Base-by-base conservation (phyloP, 92 coral and sea anemone genomes). In the Zoanthus solanderi region DNA sequence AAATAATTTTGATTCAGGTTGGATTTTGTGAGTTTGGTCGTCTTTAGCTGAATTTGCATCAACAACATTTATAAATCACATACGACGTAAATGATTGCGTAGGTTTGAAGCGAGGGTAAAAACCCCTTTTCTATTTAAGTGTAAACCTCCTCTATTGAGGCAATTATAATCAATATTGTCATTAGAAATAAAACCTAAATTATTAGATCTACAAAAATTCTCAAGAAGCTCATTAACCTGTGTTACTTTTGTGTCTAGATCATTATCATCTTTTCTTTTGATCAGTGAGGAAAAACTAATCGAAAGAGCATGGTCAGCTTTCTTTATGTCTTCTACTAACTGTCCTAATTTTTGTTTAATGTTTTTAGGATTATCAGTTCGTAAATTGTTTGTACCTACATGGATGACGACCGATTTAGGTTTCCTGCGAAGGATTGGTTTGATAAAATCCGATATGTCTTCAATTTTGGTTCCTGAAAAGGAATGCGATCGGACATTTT, bases 11-110 rank as follows among this genome's bases (percentile, higher is more conserved):
- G 46, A 72, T 13, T 72, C 48, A 32, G 6, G 6, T 72, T 72
- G 76, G 37, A 29, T 8, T 10, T 72, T 34, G 6, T 9, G 17
- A 8, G 3, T 28, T 34, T 37, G 50, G n/a, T 72, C 42, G 32
- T 71, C 76, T 8, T 72, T 17, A 72, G 69, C 58, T 37, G 42
- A 37, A 71, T 81, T 76, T 53, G 78, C 91, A 88, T 53, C 79
- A 48, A 54, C 79, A 84, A 84, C 92, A 89, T 78, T 78, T 77
- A 53, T 16, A 78, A 53, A 23, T 89, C 89, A 84, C 16, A 50
- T 83, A 28, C 71, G 47, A 37, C 32, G 44, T 56, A 84, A 10
- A 65, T 75, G 71, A 23, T 75, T 75, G 66, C 86, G 69, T 34
- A 90, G 58, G 63, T 78, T 90, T 48, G 63, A 67, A 65, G 92